Conservation (phyloP, 1,140 invertebrate genomes). For the Aphaenogaster floridana region DNA sequence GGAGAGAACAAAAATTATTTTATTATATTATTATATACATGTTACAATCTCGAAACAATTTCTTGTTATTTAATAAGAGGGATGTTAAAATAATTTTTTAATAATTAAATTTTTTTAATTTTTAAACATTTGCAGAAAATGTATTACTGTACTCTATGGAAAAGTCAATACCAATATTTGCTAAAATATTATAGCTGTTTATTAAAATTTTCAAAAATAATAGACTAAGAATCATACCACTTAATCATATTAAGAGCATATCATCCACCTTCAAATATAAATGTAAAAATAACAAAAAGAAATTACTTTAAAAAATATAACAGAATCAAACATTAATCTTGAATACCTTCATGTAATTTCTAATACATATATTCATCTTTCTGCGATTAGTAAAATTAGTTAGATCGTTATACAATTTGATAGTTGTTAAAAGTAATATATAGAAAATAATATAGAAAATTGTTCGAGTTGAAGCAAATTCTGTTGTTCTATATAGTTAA, state of each 20-base stretch:
- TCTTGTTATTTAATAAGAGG: neutral
- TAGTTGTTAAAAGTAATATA: neutral
- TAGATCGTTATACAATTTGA: neutral
- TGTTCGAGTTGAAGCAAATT: slow-evolving; percentile 15
- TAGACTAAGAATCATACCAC: neutral
- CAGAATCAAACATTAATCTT: neutral
- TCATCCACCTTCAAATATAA: neutral
- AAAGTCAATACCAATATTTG: neutral
- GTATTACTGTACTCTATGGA: neutral
- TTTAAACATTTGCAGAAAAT: neutral
- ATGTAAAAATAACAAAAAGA: neutral
- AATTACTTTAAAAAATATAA: neutral
- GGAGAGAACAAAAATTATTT: neutral
- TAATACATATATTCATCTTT: slow-evolving; percentile 9
- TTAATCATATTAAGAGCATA: neutral
- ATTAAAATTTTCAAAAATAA: neutral
- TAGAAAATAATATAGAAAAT: slow-evolving; percentile 34
- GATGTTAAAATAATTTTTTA: neutral
- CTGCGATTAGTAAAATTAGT: neutral
- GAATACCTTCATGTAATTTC: neutral
- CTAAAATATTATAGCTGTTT: neutral
- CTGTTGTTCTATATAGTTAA: slow-evolving; percentile 31
- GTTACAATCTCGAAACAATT: neutral
- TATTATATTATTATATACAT: neutral
- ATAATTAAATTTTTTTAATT: neutral